phyloP scores from a whole-genome alignment of 2,113 vertebrate species.

The Mystacornis crossleyi region DNA sequence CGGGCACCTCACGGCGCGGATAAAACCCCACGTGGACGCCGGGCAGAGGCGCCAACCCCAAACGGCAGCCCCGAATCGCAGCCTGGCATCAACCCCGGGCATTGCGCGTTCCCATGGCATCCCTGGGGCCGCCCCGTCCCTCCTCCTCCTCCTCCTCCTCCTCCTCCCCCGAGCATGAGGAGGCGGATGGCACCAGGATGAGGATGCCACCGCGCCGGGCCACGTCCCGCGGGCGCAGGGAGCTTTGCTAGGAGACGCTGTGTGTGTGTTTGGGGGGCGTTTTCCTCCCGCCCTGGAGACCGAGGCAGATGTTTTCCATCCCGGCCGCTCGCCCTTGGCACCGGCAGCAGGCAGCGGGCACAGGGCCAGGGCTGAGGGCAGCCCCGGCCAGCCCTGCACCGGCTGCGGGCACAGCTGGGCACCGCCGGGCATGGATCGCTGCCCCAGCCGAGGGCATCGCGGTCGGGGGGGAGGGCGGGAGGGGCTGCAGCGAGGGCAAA shows the following conservation, averaged over 20 bases:
- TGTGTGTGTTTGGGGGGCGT: not conserved
- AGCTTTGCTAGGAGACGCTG: not conserved
- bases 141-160: not conserved
- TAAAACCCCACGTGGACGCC: fast-evolving
- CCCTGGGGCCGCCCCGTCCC: not conserved
- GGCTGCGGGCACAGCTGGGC: not conserved
- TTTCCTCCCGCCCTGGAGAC: not conserved
- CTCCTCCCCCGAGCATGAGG: not conserved
- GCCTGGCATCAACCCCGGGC: not conserved
- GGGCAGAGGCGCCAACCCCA: not conserved
- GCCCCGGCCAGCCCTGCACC: not conserved
- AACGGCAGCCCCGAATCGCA: not conserved
- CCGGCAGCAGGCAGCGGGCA: not conserved
- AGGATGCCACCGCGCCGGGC: not conserved
- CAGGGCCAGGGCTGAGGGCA: fast-evolving
- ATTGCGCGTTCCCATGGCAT: not conserved
- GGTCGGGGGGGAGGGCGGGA: not conserved
- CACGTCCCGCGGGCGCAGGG: fast-evolving
- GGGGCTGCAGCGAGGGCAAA: not conserved
- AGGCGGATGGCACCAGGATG: not conserved
- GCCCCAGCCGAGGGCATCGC: not conserved
- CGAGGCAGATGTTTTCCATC: not conserved
- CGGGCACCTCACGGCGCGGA: fast-evolving
- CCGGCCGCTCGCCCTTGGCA: not conserved
- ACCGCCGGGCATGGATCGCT: not conserved